phyloP scores from a whole-genome alignment of 2,797 vertebrate species.

The Phrynocephalus guinanensis region DNA sequence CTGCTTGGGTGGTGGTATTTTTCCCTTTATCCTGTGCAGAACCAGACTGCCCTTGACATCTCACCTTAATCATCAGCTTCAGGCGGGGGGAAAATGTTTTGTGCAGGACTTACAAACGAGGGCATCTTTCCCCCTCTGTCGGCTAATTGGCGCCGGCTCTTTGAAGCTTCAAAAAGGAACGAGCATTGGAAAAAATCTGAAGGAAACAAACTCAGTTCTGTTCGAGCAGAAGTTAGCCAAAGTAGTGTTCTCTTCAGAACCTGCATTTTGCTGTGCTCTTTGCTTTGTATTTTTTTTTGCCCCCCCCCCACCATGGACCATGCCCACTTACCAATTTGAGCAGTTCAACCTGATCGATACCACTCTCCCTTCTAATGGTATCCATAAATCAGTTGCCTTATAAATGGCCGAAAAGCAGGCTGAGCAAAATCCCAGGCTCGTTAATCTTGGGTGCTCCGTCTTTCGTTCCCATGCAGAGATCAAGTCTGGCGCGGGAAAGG shows the following conservation, averaged over 20 bases:
- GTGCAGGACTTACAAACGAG: too few relatives aligned
- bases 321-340: not conserved
- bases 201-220: too few relatives aligned
- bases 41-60: too few relatives aligned
- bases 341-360: not conserved
- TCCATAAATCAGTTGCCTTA: not conserved
- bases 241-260: not conserved
- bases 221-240: not conserved
- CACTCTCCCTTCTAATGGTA: not conserved
- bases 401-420: slow-evolving; percentile 14
- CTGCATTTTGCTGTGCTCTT: too few relatives aligned
- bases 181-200: too few relatives aligned
- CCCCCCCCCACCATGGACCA: too few relatives aligned
- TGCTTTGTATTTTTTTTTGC: too few relatives aligned
- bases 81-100: too few relatives aligned
- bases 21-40: too few relatives aligned
- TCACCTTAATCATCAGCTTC: too few relatives aligned
- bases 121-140: not conserved
- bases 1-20: too few relatives aligned
- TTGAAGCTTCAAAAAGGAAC: too few relatives aligned
- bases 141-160: not conserved
- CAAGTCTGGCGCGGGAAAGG: not conserved
- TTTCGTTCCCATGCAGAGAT: not conserved
- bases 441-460: slow-evolving; percentile 6
- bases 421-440: not conserved